phyloP scores from a whole-genome alignment of 2,888 invertebrate species.

The Epinotia ramella region DNA sequence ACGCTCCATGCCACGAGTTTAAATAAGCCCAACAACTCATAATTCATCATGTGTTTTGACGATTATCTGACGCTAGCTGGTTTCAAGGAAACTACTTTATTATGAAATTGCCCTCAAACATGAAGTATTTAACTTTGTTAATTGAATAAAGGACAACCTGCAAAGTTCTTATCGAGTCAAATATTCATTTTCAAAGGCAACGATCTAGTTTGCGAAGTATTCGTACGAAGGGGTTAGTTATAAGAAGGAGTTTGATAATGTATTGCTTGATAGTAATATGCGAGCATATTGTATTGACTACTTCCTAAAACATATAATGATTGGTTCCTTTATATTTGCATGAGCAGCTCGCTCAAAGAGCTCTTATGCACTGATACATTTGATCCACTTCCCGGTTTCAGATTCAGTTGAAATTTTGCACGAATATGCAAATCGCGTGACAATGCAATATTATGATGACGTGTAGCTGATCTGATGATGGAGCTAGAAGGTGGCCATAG shows the following conservation, averaged over 20 bases:
- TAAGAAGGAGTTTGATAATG: conserved; percentile 31
- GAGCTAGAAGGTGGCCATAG: no score
- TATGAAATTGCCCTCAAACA: background rate
- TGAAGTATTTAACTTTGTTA: background rate
- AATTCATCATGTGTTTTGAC: no score
- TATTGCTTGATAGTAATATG: background rate
- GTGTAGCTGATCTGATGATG: no score
- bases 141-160: conserved; percentile 26
- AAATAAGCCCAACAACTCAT: no score
- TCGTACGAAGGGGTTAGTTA: conserved; percentile 14
- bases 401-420: no score
- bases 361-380: no score
- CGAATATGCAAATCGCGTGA: no score
- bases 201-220: conserved; percentile 32
- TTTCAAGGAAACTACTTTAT: background rate
- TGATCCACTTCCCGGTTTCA: no score
- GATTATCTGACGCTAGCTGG: no score
- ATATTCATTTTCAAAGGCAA: conserved; percentile 37
- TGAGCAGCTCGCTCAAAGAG: no score
- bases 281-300: background rate
- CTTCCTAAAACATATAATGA: background rate
- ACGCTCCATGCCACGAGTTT: background rate
- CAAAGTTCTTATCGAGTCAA: conserved; percentile 27
- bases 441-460: no score
- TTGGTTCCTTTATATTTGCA: no score